Percentiles rank a stretch among this genome's conserved stretches.
Evolutionary conservation across 23 tunicate genomes (phyloP).

Genomic region (Phallusia fumigata): DNA sequence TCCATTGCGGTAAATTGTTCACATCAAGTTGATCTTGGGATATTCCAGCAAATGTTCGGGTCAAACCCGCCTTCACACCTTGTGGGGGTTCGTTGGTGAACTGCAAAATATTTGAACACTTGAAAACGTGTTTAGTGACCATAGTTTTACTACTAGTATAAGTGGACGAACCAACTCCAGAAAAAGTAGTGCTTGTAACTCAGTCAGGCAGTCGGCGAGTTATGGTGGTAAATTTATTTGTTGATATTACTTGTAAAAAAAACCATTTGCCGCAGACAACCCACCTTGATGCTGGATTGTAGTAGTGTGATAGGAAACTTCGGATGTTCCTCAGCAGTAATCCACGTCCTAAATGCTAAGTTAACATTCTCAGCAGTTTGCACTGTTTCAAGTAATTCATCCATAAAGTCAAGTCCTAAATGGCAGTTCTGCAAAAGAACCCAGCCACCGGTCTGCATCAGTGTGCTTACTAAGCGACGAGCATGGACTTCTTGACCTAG

Average conservation of each 20-base stretch:
- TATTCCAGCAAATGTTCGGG: slow-evolving; percentile 91
- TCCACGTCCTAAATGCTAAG: slow-evolving; percentile 85
- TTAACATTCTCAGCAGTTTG: slow-evolving; percentile 81
- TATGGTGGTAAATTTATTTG: no score
- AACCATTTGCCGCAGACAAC: neutral
- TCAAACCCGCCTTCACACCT: slow-evolving; percentile 94
- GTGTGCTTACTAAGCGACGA: slow-evolving; percentile 73
- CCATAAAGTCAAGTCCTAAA: slow-evolving; percentile 96
- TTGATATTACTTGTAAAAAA: no score
- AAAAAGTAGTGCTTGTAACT: no score
- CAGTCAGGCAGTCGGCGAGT: no score
- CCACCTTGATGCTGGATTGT: slow-evolving; percentile 91
- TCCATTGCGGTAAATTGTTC: slow-evolving; percentile 92
- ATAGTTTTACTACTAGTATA: neutral
- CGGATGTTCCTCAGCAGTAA: slow-evolving; percentile 95
- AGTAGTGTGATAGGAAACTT: slow-evolving; percentile 90
- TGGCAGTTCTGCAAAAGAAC: slow-evolving; percentile 94
- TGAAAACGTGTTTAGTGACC: neutral
- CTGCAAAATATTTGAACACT: slow-evolving; percentile 16
- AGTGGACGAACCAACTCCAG: no score
- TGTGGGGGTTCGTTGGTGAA: slow-evolving; percentile 97
- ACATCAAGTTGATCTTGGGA: slow-evolving; percentile 92
- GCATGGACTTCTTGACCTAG: slow-evolving; percentile 98
- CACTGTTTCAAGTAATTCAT: slow-evolving; percentile 87
- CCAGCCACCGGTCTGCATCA: slow-evolving; percentile 93